Percentiles rank a stretch among this genome's conserved stretches.
phyloP scores from a whole-genome alignment of 2,797 vertebrate genomes.

The Halcyon chelicuti region DNA sequence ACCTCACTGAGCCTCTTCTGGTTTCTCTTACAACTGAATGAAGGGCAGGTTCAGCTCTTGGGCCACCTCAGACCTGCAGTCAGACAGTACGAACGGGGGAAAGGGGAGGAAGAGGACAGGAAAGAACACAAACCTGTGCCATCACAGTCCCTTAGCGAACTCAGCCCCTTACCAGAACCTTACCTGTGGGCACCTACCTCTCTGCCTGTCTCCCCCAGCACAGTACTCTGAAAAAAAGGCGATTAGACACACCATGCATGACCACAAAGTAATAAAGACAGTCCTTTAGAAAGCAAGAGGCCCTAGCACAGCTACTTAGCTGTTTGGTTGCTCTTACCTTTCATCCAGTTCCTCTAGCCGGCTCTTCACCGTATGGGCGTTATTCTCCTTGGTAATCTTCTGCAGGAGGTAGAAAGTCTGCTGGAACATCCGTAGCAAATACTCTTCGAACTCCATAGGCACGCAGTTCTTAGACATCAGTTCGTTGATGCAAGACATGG shows the following conservation, averaged over 20 bases:
- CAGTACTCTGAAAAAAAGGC: conserved; percentile 71
- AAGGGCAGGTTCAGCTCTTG: conserved; percentile 70
- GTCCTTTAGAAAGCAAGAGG: neutral
- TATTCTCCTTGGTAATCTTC: conserved; percentile 92
- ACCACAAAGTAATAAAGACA: neutral
- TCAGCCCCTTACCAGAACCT: conserved; percentile 6
- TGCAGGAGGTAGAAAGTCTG: conserved; percentile 99
- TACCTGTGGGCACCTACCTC: conserved; percentile 63
- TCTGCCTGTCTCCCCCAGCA: neutral
- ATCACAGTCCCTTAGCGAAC: neutral
- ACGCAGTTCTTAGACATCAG: conserved; percentile 99
- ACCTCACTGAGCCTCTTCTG: conserved; percentile 75
- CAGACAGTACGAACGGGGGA: conserved; percentile 57
- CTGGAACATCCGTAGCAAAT: conserved; percentile 97
- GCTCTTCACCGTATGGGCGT: conserved; percentile 91
- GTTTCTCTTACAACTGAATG: conserved; percentile 64
- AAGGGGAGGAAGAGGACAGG: conserved; percentile 40
- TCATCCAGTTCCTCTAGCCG: conserved; percentile 96
- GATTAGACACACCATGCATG: conserved; percentile 54
- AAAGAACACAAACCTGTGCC: conserved; percentile 50
- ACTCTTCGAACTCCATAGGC: conserved; percentile 97
- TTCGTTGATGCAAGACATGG: conserved; percentile 98
- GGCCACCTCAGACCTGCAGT: conserved; percentile 76
- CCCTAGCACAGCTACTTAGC: neutral
- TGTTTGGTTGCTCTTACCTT: conserved; percentile 81